phyloP scores from a whole-genome alignment of 2,797 vertebrate species.

The Gallinago nigripennis region DNA sequence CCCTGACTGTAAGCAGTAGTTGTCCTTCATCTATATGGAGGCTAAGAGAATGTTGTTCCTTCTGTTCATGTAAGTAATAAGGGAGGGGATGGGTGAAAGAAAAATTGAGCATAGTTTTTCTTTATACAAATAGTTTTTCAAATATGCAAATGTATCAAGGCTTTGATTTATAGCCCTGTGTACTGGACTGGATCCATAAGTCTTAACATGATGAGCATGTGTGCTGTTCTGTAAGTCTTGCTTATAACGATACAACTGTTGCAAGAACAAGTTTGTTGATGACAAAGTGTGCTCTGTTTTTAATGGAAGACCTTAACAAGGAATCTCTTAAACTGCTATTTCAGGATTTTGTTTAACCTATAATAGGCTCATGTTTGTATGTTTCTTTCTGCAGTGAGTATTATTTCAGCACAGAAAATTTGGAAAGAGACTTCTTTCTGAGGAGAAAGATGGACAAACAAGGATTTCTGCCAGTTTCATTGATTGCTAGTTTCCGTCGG shows the following conservation, averaged over 20 bases:
- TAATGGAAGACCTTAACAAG: not conserved
- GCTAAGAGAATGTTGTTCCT: not conserved
- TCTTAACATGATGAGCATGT: not conserved
- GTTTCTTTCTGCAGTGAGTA: constrained; percentile 86
- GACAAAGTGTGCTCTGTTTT: not conserved
- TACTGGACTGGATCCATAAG: not conserved
- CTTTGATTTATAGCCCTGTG: not conserved
- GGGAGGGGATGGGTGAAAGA: not conserved
- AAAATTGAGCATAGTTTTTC: not conserved
- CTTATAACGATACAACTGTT: not conserved
- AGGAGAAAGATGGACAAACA: constrained; percentile 93
- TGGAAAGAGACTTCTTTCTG: constrained; percentile 95
- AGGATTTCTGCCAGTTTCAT: constrained; percentile 92
- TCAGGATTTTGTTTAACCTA: not conserved
- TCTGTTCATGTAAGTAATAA: constrained; percentile 48
- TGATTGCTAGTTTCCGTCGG: constrained; percentile 92
- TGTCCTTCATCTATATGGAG: constrained; percentile 15
- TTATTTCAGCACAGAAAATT: constrained; percentile 96
- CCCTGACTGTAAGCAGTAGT: constrained; percentile 12
- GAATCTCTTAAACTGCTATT: not conserved
- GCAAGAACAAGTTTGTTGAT: not conserved
- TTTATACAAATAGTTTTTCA: not conserved
- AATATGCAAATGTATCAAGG: not conserved
- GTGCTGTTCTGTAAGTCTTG: not conserved
- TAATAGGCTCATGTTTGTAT: not conserved